Base-by-base conservation (phyloP, 2,888 invertebrate genomes). In the Tetropium fuscum region DNA sequence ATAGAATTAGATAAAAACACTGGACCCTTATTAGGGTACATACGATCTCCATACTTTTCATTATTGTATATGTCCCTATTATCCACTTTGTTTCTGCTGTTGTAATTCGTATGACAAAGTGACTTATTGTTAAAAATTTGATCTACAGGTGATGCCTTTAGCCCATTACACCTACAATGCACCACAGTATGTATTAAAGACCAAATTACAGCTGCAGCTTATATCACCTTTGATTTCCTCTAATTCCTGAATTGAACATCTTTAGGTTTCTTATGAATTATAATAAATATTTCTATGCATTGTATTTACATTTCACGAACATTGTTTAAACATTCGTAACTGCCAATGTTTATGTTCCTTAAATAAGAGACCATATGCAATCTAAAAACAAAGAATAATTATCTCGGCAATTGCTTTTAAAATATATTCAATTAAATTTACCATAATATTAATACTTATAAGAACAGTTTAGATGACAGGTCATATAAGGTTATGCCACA, bases 401-500 rank as follows among this genome's bases (percentile, higher is more conserved):
- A 40, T 15, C 22, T 8, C 15, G 16, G 4, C 7, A 18, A 18
- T 20, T 40, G 13, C 10, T 27, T n/a, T n/a, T 10, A 27, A 22
- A 38, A 22, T 43, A 34, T 45, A 51, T 58, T 63, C 74, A 72
- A 74, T 73, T 69, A 56, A 72, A 73, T 72, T 74, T 74, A 71
- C 70, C 69, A 71, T 69, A 70, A 68, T 68, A 73, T 76, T 74
- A 70, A 71, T 62, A 25, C 60, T 66, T 63, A 59, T 71, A 74
- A 69, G 68, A 72, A 69, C 68, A 70, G 72, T 74, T 76, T 66
- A 69, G 68, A 72, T 77, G 76, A 76, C 76, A 78, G 79, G 75
- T 78, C 78, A 77, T 76, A 73, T 76, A 76, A 78, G 78, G 78
- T 78, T 79, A 79, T 75, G 75, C 68, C 72, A 72, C 60, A 56